phyloP scores from a whole-genome alignment of 2,113 vertebrate species.

The Nycticryphes semicollaris region DNA sequence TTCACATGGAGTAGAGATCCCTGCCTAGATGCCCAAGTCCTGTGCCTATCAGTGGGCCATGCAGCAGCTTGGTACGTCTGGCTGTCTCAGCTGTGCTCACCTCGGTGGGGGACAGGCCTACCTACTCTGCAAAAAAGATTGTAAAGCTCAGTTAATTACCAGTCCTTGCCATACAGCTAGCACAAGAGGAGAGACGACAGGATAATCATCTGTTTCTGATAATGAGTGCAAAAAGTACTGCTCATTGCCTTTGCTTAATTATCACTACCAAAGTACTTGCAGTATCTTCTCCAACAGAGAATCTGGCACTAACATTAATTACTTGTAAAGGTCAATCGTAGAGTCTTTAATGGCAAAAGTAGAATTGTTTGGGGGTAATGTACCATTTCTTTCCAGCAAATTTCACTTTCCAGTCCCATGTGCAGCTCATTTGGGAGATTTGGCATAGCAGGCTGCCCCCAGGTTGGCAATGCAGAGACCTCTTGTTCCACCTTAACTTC shows the following conservation, averaged over 20 bases:
- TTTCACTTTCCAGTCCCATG: constrained; percentile 26
- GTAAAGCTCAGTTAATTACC: constrained; percentile 57
- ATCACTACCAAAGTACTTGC: constrained; percentile 36
- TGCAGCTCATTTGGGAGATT: not conserved
- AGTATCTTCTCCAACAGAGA: constrained; percentile 52
- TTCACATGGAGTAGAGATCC: not conserved
- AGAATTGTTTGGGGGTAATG: constrained; percentile 52
- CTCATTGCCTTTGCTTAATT: constrained; percentile 65
- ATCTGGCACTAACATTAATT: constrained; percentile 60
- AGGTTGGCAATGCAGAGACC: not conserved
- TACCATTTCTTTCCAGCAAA: constrained; percentile 34
- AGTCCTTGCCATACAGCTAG: constrained; percentile 29
- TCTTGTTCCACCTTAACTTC: constrained; percentile 2
- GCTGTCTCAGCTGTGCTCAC: not conserved
- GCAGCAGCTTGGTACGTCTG: not conserved
- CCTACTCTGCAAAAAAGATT: not conserved
- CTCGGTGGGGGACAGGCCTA: not conserved
- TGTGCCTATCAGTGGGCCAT: not conserved
- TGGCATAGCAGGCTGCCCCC: constrained; percentile 22
- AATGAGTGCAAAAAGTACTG: constrained; percentile 11
- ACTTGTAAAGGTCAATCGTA: constrained; percentile 65
- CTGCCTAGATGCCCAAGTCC: not conserved
- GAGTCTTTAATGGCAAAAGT: constrained; percentile 51
- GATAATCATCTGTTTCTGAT: constrained; percentile 55
- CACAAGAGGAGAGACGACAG: constrained; percentile 19